A percentile compares a stretch with the other conserved stretches of the same genome.
phyloP scores from a whole-genome alignment of 2,888 invertebrate genomes.

The Sclerodermus sp. region DNA sequence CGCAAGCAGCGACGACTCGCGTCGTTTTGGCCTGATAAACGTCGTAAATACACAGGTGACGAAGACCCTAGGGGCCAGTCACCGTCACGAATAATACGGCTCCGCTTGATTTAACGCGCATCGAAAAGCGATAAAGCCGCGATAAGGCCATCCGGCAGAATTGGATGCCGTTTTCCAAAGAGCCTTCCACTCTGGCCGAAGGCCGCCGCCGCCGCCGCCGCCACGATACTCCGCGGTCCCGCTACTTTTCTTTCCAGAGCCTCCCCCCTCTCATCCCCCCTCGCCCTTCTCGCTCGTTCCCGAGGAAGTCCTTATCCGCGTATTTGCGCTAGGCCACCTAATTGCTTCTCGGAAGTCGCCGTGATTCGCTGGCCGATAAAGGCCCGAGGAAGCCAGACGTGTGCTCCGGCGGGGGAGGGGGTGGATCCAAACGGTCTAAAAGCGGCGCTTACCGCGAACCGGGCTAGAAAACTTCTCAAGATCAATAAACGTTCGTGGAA shows the following conservation, averaged over 20 bases:
- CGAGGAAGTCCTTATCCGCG: no score
- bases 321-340: no score
- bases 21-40: not conserved
- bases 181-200: slow-evolving; percentile 8
- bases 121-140: slow-evolving; percentile 15
- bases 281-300: no score
- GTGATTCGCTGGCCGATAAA: no score
- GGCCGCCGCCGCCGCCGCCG: slow-evolving; percentile 3
- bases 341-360: no score
- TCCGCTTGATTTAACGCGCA: slow-evolving; percentile 4
- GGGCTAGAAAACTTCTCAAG: not conserved
- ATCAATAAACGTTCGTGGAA: slow-evolving; percentile 13
- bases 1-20: slow-evolving; percentile 1
- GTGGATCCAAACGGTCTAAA: no score
- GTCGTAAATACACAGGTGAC: not conserved
- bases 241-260: no score
- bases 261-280: no score
- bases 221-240: no score
- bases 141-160: no score
- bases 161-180: slow-evolving; percentile 3
- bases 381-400: no score
- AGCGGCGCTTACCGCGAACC: not conserved
- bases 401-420: no score
- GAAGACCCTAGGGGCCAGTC: not conserved
- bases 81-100: not conserved